Evolutionary conservation across 2,888 invertebrate genomes (phyloP).

Genomic region (Machimus rusticus): DNA sequence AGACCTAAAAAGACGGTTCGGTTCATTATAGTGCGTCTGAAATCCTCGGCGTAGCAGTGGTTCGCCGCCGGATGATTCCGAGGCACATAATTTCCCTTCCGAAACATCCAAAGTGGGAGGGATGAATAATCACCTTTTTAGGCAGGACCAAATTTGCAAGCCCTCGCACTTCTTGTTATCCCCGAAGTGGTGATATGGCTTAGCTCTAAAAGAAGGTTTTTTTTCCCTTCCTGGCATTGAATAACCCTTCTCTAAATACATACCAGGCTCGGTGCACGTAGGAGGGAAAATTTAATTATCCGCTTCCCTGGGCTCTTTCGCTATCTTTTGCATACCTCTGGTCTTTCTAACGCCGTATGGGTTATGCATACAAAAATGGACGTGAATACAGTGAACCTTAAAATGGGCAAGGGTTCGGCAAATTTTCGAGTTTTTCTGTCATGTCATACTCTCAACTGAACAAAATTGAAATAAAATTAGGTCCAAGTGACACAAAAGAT

Average conservation of each 20-base stretch:
- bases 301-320: conserved; percentile 12
- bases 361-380: conserved; percentile 19
- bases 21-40: background rate
- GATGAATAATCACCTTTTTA: conserved; percentile 16
- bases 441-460: background rate
- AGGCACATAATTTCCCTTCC: background rate
- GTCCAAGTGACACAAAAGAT: background rate
- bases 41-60: background rate
- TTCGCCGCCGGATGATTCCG: background rate
- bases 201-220: background rate
- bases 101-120: background rate
- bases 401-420: conserved; percentile 5
- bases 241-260: conserved; percentile 8
- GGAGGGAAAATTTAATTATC: conserved; percentile 16
- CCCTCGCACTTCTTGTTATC: conserved; percentile 11
- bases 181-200: background rate
- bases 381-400: conserved; percentile 5
- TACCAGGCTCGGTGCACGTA: conserved; percentile 4
- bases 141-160: background rate
- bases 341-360: conserved; percentile 5
- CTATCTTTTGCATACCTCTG: conserved; percentile 12
- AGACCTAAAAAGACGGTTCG: background rate
- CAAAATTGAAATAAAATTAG: conserved; percentile 19
- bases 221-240: background rate
- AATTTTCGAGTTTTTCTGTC: conserved; percentile 7